Percentiles rank a stretch among this genome's conserved stretches.
phyloP scores from a whole-genome alignment of 2,797 vertebrate genomes.

The Chaetodon trifasciatus region DNA sequence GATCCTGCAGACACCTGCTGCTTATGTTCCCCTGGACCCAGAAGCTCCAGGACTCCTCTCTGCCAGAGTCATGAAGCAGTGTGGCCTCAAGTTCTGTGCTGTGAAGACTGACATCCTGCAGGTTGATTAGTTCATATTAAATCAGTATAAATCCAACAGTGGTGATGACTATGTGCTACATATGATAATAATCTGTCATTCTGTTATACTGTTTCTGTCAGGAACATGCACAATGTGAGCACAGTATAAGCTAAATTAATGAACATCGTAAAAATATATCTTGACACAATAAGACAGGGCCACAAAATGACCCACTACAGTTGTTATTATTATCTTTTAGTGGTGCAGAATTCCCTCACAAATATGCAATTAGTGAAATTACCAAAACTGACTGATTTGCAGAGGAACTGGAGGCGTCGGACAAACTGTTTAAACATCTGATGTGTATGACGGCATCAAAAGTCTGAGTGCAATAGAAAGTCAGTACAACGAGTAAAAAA shows the following conservation, averaged over 20 bases:
- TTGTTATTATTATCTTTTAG: background rate
- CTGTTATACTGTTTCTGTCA: too few species aligned
- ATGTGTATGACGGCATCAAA: background rate
- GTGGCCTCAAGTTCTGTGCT: conserved; percentile 87
- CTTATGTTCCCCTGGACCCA: conserved; percentile 93
- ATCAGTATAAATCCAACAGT: background rate
- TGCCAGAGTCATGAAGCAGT: conserved; percentile 86
- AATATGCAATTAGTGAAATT: background rate
- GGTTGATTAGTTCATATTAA: conserved; percentile 72
- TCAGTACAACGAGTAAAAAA: background rate
- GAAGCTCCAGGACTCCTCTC: conserved; percentile 85
- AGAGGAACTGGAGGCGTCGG: background rate
- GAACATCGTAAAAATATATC: background rate
- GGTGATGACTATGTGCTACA: background rate
- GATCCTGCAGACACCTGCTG: conserved; percentile 91
- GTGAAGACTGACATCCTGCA: conserved; percentile 89
- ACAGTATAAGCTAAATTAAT: background rate
- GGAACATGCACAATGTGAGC: background rate
- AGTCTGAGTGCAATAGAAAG: background rate
- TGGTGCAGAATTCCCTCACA: background rate
- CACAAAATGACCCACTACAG: background rate
- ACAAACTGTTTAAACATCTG: background rate
- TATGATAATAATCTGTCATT: background rate
- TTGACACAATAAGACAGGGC: background rate
- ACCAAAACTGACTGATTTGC: background rate